Percentiles rank a stretch among this genome's conserved stretches.
Conservation (phyloP, 2,113 vertebrate genomes). For the rat (Rattus norvegicus) region GRCr8 NC_086029.1:43205001-43205500, state of each 20-base stretch:
- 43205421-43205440: not conserved
- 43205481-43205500: not conserved
- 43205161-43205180: not conserved
- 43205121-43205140: not conserved
- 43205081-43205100: not conserved
- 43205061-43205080: no score
- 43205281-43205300: rapidly evolving
- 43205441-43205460: not conserved
- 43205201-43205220: not conserved
- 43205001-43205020: not conserved
- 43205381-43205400: not conserved
- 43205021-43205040: not conserved
- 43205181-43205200: not conserved
- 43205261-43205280: not conserved
- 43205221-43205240: not conserved
- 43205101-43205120: not conserved
- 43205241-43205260: not conserved
- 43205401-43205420: not conserved
- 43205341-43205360: not conserved
- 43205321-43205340: rapidly evolving
- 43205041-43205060: not conserved
- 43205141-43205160: not conserved
- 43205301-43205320: not conserved
- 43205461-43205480: not conserved
- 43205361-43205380: not conserved